Base-by-base conservation (phyloP, 53 echinoderm and acorn worm species). In the Antedon mediterranea region DNA sequence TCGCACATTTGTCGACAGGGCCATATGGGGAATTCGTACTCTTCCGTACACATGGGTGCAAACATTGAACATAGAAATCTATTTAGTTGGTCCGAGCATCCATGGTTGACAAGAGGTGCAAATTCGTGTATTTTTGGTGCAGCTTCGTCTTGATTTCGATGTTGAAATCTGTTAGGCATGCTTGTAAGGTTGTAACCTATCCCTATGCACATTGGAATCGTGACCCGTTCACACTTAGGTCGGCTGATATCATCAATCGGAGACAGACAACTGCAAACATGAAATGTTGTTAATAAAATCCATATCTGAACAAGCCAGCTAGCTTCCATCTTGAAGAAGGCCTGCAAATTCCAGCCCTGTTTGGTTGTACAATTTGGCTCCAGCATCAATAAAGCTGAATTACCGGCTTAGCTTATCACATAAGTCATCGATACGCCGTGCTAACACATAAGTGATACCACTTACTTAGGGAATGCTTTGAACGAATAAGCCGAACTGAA, bases 1-100 rank as follows among this genome's bases (percentile, higher is more conserved):
- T 92, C 97, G 43, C 97, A 97, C 97, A 97, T 97, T 0, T 89
- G 89, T 27, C 90, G 87, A 43, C 97, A 97, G 18, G 97, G 88
- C 34, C 92, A 92, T 43, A 97, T 97, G 0, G 90, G 88, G 27
- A 90, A 77, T 71, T 97, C 97, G 18, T 90, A 85, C 31, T 97
- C 92, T 26, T 89, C 89, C 31, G 92, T 89, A 74, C 97, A 97
- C 92, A 97, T 92, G 0, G 97, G 97, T 0, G 92, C 97, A 78
- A 87, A 92, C 75, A 97, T 80, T 2, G 97, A 97, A 73, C 97
- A 97, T 29, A 97, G 77, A 77, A 97, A 97, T 32, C 92, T 85
- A 15, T 81, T 77, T 28, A 97, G 83, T 74, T 97, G 97, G 34
- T 91, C 89, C 32, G 89, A 83, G 74, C 97, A 97, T 7, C 97